These are phyloP conservation scores for Xestia xanthographa DNA, from an alignment of 2,888 invertebrate genomes.

Conservation along the genomic window DNA sequence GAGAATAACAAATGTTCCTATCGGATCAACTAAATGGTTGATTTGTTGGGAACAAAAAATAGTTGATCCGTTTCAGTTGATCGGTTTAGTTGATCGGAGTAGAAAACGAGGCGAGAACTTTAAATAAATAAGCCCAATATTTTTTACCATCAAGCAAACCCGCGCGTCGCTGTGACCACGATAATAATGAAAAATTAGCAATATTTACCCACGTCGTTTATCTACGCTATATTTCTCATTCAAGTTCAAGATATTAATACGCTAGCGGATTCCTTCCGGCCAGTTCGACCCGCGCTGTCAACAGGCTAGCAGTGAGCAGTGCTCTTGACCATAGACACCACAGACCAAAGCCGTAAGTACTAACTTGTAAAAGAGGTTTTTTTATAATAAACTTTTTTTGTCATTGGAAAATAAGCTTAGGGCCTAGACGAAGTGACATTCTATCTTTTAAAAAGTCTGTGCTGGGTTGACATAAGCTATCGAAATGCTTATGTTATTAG, in stretches of 20 bases:
- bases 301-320: not conserved
- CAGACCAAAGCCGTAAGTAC: conserved; percentile 18
- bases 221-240: conserved; percentile 1
- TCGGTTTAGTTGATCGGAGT: too few species aligned
- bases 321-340: conserved; percentile 1
- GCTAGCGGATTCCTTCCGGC: not conserved
- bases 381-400: not conserved
- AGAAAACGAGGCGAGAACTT: not conserved
- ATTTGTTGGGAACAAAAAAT: too few species aligned
- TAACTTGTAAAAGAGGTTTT: not conserved
- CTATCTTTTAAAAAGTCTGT: not conserved
- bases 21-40: too few species aligned
- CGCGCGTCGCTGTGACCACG: not conserved
- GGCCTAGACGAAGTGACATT: not conserved
- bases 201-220: not conserved
- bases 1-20: too few species aligned
- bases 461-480: not conserved
- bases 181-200: not conserved
- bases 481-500: not conserved
- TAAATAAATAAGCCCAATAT: not conserved
- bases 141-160: not conserved
- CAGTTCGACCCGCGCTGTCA: conserved; percentile 13
- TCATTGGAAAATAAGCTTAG: not conserved
- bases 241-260: conserved; percentile 21
- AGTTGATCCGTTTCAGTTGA: too few species aligned